phyloP scores from a whole-genome alignment of 1,140 invertebrate species.

The Phocides pigmalion region DNA sequence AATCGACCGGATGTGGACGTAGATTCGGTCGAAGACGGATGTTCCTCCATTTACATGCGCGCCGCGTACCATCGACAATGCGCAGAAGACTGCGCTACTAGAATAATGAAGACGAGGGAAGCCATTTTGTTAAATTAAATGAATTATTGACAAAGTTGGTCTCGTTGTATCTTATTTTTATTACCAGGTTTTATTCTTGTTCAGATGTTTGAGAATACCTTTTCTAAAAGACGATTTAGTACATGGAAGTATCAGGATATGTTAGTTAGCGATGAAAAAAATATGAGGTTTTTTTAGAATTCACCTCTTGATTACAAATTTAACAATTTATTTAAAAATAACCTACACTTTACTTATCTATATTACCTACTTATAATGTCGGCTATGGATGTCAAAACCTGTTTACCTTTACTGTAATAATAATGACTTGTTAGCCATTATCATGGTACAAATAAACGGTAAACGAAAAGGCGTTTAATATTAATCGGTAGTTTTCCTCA shows the following conservation, averaged over 20 bases:
- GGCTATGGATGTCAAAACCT: no score
- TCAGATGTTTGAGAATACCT: not conserved
- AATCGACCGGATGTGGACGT: conserved; percentile 70
- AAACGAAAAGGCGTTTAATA: not conserved
- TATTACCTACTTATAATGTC: no score
- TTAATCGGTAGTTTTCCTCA: not conserved
- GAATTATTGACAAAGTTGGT: conserved; percentile 16
- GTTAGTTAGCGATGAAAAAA: no score
- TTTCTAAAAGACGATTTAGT: no score
- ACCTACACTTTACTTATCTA: no score
- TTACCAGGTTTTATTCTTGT: not conserved
- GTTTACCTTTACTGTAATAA: not conserved
- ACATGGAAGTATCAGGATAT: no score
- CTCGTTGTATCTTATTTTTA: not conserved
- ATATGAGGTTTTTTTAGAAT: no score
- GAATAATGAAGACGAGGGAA: conserved; percentile 52
- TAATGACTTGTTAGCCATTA: not conserved
- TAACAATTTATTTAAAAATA: no score
- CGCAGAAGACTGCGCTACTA: conserved; percentile 51
- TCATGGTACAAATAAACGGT: not conserved
- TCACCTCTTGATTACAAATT: no score
- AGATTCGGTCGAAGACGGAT: conserved; percentile 75
- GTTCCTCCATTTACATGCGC: conserved; percentile 73
- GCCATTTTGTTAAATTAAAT: conserved; percentile 39
- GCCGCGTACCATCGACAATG: conserved; percentile 62